Percentiles rank a stretch among this genome's conserved stretches.
phyloP scores from a whole-genome alignment of 2,113 vertebrate genomes.

The Nothobranchius kuhntae region DNA sequence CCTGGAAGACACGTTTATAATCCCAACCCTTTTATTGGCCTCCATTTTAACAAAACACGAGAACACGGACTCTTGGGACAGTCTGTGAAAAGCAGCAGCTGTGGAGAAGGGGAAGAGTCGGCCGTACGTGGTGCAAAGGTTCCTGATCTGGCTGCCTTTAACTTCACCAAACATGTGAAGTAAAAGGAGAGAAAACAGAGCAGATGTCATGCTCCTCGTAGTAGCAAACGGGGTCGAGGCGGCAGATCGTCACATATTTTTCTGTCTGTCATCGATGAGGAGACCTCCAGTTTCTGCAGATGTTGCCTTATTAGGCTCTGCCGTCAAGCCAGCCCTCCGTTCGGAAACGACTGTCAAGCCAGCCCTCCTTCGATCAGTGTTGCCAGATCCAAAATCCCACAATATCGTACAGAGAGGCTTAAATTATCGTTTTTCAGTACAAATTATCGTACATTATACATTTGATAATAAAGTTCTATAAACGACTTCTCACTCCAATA shows the following conservation, averaged over 20 bases:
- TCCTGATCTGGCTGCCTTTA: slow-evolving; percentile 53
- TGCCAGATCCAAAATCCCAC: too few species aligned
- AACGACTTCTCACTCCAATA: too few species aligned
- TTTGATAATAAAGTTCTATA: too few species aligned
- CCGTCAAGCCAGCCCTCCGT: too few species aligned
- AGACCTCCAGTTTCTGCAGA: slow-evolving; percentile 50
- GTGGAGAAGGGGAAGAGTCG: slow-evolving; percentile 50
- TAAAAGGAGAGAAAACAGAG: slow-evolving; percentile 6
- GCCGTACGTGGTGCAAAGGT: slow-evolving; percentile 39
- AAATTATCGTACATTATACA: too few species aligned
- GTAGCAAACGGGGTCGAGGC: slow-evolving; percentile 31
- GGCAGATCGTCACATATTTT: slow-evolving; percentile 13
- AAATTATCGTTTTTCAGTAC: too few species aligned
- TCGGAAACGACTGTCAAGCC: too few species aligned
- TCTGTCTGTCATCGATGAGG: slow-evolving; percentile 3
- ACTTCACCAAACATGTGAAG: slow-evolving; percentile 43
- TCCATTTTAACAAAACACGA: slow-evolving; percentile 6
- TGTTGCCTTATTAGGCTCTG: slow-evolving; percentile 72
- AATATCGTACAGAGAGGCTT: too few species aligned
- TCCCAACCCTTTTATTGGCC: slow-evolving; percentile 30
- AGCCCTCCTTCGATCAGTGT: too few species aligned
- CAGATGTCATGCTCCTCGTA: slow-evolving; percentile 66
- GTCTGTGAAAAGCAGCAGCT: slow-evolving; percentile 56
- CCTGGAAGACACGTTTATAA: too few species aligned
- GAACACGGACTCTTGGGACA: slow-evolving; percentile 8